Conservation (phyloP, 2,797 vertebrate species). For the Gorsachius magnificus region DNA sequence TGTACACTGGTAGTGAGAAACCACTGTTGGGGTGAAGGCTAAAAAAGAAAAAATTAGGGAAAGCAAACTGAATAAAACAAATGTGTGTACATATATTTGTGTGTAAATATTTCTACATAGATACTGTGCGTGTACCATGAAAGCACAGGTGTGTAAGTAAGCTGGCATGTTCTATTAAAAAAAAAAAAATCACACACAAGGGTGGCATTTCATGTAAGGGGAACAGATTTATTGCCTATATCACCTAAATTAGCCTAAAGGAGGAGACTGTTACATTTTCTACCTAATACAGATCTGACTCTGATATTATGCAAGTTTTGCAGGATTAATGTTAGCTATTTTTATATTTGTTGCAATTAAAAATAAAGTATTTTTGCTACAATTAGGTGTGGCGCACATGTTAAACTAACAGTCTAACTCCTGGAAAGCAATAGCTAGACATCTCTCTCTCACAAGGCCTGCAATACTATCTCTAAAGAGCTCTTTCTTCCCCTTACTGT, state of each 20-base stretch:
- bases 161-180: conserved; percentile 30
- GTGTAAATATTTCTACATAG: conserved; percentile 60
- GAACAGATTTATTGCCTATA: conserved; percentile 18
- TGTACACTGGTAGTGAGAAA: conserved; percentile 75
- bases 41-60: conserved; percentile 71
- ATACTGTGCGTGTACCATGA: conserved; percentile 46
- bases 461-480: not conserved
- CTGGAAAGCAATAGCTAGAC: not conserved
- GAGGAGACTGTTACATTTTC: not conserved
- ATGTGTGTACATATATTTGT: conserved; percentile 61
- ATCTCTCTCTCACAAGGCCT: not conserved
- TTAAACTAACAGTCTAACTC: conserved; percentile 40
- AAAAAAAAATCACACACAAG: conserved; percentile 18
- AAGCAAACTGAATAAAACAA: conserved; percentile 73
- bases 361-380: not conserved
- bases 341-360: not conserved
- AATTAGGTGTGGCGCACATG: not conserved
- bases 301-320: not conserved
- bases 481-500: not conserved
- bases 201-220: conserved; percentile 32
- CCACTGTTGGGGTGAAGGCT: conserved; percentile 75
- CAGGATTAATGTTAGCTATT: not conserved
- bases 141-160: conserved; percentile 58
- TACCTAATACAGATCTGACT: not conserved
- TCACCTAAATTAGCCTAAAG: not conserved